phyloP scores from a whole-genome alignment of 2,797 vertebrate genomes.

The Sciaenops ocellatus region DNA sequence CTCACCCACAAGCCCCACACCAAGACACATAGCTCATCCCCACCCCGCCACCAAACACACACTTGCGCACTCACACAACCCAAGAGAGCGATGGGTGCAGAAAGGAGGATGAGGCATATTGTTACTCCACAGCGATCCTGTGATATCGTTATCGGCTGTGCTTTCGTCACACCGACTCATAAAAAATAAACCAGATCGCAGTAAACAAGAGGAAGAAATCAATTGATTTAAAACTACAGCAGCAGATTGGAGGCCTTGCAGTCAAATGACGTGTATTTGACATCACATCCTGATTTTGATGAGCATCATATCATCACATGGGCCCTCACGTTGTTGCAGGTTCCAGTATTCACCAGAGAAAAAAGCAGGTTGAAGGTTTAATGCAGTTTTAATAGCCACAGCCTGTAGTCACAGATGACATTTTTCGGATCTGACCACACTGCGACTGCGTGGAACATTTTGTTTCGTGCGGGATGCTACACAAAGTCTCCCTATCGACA shows the following conservation, averaged over 20 bases:
- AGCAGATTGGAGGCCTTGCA: slow-evolving; percentile 34
- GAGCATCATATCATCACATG: slow-evolving; percentile 1
- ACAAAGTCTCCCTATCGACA: slow-evolving; percentile 7
- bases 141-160: slow-evolving; percentile 7
- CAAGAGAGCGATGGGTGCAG: slow-evolving; percentile 31
- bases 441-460: not conserved
- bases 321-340: slow-evolving; percentile 19
- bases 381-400: slow-evolving; percentile 20
- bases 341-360: slow-evolving; percentile 10
- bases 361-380: slow-evolving; percentile 16
- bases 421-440: slow-evolving; percentile 31
- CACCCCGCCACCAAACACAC: slow-evolving; percentile 46
- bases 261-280: slow-evolving; percentile 34
- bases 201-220: not conserved
- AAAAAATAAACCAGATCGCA: slow-evolving; percentile 41
- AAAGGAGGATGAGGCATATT: slow-evolving; percentile 51
- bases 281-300: slow-evolving; percentile 28
- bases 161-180: slow-evolving; percentile 54
- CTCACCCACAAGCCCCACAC: slow-evolving; percentile 61
- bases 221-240: slow-evolving; percentile 33
- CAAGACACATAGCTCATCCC: slow-evolving; percentile 62
- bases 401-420: slow-evolving; percentile 38
- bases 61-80: slow-evolving; percentile 32
- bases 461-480: slow-evolving; percentile 11
- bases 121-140: slow-evolving; percentile 43